Base-by-base conservation (phyloP, 2,888 invertebrate genomes). In the Dicyrtomina minuta region DNA sequence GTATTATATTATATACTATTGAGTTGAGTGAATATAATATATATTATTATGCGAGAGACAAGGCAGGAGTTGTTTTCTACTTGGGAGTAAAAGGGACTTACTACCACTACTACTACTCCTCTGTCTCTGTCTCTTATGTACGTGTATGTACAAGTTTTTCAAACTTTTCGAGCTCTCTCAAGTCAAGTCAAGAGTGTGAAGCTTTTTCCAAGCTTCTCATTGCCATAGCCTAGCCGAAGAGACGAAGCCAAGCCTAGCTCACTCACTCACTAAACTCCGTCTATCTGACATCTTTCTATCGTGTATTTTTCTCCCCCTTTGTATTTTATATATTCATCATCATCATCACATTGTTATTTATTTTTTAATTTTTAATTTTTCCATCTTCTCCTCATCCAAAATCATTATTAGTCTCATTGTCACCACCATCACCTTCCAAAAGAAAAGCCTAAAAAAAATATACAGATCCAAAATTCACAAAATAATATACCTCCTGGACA, bases 251-350 rank as follows among this genome's bases (percentile, higher is more conserved):
- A 60, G 68, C 60, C 68, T 68, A 59, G 60, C 66, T 66, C 66
- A 67, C 67, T 67, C 64, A 68, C 68, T 68, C 68, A 68, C 68
- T 68, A 68, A 68, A 68, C 68, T 68, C 68, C 68, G 68, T 68
- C 68, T 68, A 68, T 68, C 68, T 68, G 68, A 68, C 68, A 68
- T 68, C 68, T 68, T 68, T 68, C 68, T 60, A 58, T 56, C 58
- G 66, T 66, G 58, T 53, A 64, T 64, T 64, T 64, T 44, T 64
- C 64, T 68, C 60, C 68, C 60, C 65, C 59, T 68, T 53, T 68
- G 59, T 66, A 66, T 66, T 66, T 61, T 61, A 55, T 55, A 61
- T 39, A 61, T 61, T 33, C 33, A 61, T 61, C 58, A 65, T 65
- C 39, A 22, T 17, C n/a, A 53, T 65, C 41, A 33, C 33, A 46